Percentiles rank a stretch among this genome's conserved stretches.
Evolutionary conservation across 2,888 invertebrate species (phyloP).

Genomic region (Tetragonula carbonaria): DNA sequence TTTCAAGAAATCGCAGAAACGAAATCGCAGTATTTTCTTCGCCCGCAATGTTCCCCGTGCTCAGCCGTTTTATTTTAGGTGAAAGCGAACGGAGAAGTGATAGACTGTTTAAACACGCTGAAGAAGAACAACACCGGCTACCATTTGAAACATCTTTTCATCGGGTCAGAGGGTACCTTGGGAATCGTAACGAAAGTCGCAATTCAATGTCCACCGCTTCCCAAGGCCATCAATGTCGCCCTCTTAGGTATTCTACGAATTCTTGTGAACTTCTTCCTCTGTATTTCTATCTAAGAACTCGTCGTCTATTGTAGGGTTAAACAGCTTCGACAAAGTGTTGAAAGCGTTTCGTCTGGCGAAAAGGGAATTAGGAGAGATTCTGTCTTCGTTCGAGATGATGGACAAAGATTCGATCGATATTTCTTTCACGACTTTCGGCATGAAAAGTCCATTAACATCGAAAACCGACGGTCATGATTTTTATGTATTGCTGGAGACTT

Average conservation of each 20-base stretch:
- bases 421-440: constrained; percentile 87
- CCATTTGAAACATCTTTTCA: constrained; percentile 97
- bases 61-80: constrained; percentile 85
- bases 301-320: constrained; percentile 86
- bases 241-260: constrained; percentile 89
- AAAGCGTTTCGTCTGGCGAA: constrained; percentile 91
- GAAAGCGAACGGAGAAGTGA: constrained; percentile 92
- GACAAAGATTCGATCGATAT: constrained; percentile 91
- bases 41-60: not conserved
- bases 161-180: constrained; percentile 98
- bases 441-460: constrained; percentile 84
- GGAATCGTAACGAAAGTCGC: constrained; percentile 97
- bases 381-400: constrained; percentile 98
- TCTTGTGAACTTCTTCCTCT: not conserved
- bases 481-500: constrained; percentile 94
- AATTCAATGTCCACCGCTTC: constrained; percentile 94
- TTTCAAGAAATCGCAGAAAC: constrained; percentile 44
- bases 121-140: constrained; percentile 99
- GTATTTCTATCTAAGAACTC: not conserved
- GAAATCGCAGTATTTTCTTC: not conserved
- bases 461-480: constrained; percentile 87
- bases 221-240: constrained; percentile 93
- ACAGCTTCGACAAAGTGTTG: constrained; percentile 91
- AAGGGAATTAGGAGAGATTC: constrained; percentile 92
- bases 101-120: constrained; percentile 93